Evolutionary conservation across 53 echinoderm and acorn worm genomes (phyloP), one percentile per base, ranked within the genome.

Genomic region (Echinometra lucunter): DNA sequence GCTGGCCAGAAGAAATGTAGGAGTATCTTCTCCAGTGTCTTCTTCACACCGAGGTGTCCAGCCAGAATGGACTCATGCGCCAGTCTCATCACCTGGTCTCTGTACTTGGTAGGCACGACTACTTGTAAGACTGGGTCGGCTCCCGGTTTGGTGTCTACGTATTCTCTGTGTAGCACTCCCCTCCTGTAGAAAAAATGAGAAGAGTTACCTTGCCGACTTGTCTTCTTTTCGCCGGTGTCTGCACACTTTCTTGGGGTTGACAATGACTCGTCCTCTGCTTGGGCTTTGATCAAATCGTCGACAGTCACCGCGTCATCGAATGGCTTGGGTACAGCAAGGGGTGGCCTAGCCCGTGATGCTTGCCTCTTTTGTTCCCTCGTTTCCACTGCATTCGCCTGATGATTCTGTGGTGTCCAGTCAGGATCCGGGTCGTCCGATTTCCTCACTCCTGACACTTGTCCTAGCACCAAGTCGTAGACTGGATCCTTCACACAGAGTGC

Each of bases 301-400:
- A 53, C 88, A 18, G 53, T 89, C 66, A 94, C 89, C 69, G 56
- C 53, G 38, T 49, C 72, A 4, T 88, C 30, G 69, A 88, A 19
- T 30, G 88, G 88, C 89, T 88, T 38, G 28, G 91, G 91, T 10
- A 91, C 91, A 16, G 1, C 2, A 38, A 91, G 91, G 63, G 91
- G 63, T 66, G 91, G 91, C 19, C 12, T 37, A 0, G 66, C 40
- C 18, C 91, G 63, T 45, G 44, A 21, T 72, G 88, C 88, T 23
- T 66, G 66, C 69, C 88, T 89, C 69, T 69, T 89, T 15, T 89
- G 94, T 74, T 55, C 53, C 44, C 94, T 17, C 0, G 89, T 88
- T 55, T 94, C 94, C 53, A 94, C 94, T 87, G 94, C 94, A 91
- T 40, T 91, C 63, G 67, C 91, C 1, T 91, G 66, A 66, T 91